Percentiles rank a stretch among this genome's conserved stretches.
Evolutionary conservation across 2,888 invertebrate genomes (phyloP).

Genomic region (Callyntrura guangdongensis): DNA sequence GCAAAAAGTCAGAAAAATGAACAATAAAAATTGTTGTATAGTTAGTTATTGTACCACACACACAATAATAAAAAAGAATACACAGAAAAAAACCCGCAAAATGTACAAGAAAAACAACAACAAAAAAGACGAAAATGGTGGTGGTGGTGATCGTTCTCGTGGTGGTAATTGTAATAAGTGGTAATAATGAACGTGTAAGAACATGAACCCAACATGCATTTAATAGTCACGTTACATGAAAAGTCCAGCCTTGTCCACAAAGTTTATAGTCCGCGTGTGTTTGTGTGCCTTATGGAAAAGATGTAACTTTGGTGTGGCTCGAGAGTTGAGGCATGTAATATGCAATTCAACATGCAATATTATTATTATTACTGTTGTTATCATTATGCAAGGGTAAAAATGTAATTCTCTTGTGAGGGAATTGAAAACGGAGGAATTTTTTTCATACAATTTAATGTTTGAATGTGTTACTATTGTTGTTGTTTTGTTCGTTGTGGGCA

Average conservation of each 20-base stretch:
- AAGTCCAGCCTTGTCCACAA: constrained; percentile 4
- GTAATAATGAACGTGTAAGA: constrained; percentile 62
- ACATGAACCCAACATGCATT: constrained; percentile 60
- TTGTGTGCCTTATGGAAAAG: constrained; percentile 19
- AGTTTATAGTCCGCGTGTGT: background rate
- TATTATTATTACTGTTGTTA: background rate
- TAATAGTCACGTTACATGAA: constrained; percentile 55
- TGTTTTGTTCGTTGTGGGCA: background rate
- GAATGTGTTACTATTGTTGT: background rate
- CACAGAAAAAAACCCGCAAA: constrained; percentile 39
- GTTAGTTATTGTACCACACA: constrained; percentile 39
- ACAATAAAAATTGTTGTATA: constrained; percentile 27
- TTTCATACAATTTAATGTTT: no score
- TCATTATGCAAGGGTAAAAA: background rate
- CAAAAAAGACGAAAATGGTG: background rate
- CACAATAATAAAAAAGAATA: constrained; percentile 43
- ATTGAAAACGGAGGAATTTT: background rate
- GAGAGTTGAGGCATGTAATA: constrained; percentile 7
- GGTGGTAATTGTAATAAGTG: constrained; percentile 68
- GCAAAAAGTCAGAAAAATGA: constrained; percentile 15
- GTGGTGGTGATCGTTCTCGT: background rate
- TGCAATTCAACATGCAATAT: background rate
- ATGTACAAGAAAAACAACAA: constrained; percentile 7
- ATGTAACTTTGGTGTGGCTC: background rate
- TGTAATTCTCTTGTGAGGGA: background rate